Evolutionary conservation across 1,140 invertebrate species (phyloP).

Genomic region (Forficula auricularia): DNA sequence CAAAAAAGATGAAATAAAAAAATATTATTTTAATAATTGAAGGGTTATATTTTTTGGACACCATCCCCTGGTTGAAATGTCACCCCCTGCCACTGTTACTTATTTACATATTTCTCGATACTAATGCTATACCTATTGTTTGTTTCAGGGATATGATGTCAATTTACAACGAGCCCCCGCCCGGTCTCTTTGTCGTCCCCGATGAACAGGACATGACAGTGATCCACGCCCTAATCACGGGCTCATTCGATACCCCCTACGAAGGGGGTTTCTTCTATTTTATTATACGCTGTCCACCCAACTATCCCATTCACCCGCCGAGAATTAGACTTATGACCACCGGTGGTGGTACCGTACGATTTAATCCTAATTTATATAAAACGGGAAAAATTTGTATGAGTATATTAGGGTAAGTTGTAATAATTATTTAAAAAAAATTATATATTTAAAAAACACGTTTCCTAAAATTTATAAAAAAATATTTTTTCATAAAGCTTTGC

Average conservation of each 20-base stretch:
- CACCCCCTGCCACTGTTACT: too few species aligned
- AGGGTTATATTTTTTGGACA: too few species aligned
- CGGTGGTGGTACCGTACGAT: conserved; percentile 36
- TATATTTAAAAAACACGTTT: too few species aligned
- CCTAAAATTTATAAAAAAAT: too few species aligned
- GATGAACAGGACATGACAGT: conserved; percentile 35
- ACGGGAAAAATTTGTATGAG: conserved; percentile 46
- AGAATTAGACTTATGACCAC: conserved; percentile 43
- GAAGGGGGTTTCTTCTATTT: conserved; percentile 47
- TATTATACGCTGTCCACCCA: conserved; percentile 33
- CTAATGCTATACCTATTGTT: too few species aligned
- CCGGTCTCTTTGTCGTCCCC: conserved; percentile 36
- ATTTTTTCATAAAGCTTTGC: too few species aligned
- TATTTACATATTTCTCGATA: too few species aligned
- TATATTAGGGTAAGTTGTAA: conserved; percentile 34
- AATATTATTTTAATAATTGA: too few species aligned
- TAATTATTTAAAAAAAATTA: conserved; percentile 4
- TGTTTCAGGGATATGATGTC: conserved; percentile 34
- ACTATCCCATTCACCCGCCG: conserved; percentile 37
- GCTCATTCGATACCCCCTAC: conserved; percentile 46
- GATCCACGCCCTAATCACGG: conserved; percentile 41
- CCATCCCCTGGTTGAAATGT: too few species aligned
- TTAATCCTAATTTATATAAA: conserved; percentile 43
- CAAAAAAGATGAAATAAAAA: too few species aligned
- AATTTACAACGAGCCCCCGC: conserved; percentile 35